These are phyloP conservation scores for Cepaea hortensis DNA, from an alignment of 2,888 invertebrate genomes.

Conservation along the genomic window DNA sequence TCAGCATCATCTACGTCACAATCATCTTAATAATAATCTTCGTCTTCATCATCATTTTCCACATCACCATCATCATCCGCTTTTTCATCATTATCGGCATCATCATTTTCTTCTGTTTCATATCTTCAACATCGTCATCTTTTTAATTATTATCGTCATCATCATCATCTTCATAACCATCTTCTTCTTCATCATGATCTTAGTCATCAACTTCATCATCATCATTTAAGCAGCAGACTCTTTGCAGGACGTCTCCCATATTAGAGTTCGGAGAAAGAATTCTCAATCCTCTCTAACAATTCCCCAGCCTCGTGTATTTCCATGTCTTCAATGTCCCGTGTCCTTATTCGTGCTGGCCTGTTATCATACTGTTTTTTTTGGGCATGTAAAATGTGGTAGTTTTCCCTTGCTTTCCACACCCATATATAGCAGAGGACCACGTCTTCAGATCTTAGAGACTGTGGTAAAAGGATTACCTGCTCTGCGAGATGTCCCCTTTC, in stretches of 20 bases:
- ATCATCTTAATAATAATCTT: constrained; percentile 29
- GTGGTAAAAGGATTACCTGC: no score
- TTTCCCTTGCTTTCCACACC: no score
- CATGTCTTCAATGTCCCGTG: no score
- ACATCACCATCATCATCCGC: constrained; percentile 52
- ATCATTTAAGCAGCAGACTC: background rate
- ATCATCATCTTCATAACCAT: background rate
- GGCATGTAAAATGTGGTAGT: no score
- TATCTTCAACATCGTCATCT: constrained; percentile 7
- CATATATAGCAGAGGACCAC: no score
- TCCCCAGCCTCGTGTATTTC: background rate
- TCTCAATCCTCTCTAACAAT: background rate
- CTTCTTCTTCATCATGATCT: no score
- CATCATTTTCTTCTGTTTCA: no score
- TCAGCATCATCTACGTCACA: constrained; percentile 17
- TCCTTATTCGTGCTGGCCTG: background rate
- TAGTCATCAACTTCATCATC: background rate
- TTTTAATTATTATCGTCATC: constrained; percentile 2
- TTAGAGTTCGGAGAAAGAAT: background rate
- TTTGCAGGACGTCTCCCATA: background rate
- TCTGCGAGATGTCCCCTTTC: no score
- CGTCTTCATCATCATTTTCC: constrained; percentile 9
- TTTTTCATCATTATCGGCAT: background rate
- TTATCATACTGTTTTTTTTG: no score
- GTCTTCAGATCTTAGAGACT: no score